These are phyloP conservation scores for Tridacna gigas DNA, from an alignment of 2,888 invertebrate genomes.

Conservation along the genomic window DNA sequence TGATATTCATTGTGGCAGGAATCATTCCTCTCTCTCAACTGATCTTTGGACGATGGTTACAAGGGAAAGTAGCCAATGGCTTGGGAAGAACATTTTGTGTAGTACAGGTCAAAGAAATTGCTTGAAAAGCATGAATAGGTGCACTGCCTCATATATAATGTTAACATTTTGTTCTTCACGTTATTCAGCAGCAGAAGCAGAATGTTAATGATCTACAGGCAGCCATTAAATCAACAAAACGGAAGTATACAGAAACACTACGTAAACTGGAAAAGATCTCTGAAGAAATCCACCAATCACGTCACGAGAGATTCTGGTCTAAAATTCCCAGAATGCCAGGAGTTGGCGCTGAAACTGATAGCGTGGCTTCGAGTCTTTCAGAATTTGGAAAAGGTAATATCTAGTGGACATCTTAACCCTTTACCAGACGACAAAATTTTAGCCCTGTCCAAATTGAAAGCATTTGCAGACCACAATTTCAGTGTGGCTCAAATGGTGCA, in stretches of 20 bases:
- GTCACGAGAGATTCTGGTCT: slow-evolving; percentile 74
- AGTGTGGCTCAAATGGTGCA: no score
- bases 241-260: slow-evolving; percentile 92
- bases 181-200: slow-evolving; percentile 75
- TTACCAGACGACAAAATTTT: not conserved
- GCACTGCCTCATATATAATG: no score
- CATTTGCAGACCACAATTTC: no score
- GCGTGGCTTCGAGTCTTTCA: slow-evolving; percentile 63
- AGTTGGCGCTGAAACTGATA: slow-evolving; percentile 89
- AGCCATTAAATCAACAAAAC: slow-evolving; percentile 92
- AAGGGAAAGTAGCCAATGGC: no score
- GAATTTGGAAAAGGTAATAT: slow-evolving; percentile 64
- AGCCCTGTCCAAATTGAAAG: no score
- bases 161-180: no score
- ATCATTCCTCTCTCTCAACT: no score
- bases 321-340: slow-evolving; percentile 90
- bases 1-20: no score
- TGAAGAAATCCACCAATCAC: slow-evolving; percentile 89
- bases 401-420: not conserved
- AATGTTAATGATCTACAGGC: slow-evolving; percentile 88
- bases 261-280: slow-evolving; percentile 95
- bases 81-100: no score
- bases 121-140: no score
- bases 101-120: no score
- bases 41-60: no score